These are phyloP conservation scores for Hemithea aestivaria DNA, from an alignment of 2,888 invertebrate species.

Conservation along the genomic window DNA sequence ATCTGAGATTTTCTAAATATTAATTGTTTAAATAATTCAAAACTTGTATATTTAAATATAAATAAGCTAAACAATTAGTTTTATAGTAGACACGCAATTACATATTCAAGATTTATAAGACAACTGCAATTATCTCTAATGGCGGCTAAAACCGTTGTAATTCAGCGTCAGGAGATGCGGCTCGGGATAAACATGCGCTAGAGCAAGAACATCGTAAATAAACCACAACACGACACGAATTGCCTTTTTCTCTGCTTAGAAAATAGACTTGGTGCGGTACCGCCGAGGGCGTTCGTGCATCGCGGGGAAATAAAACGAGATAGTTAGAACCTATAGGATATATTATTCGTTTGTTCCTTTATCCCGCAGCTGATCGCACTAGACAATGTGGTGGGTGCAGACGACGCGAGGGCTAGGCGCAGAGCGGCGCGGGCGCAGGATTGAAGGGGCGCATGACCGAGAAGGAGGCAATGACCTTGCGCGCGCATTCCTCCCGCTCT, in stretches of 20 bases:
- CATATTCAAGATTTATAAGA: neutral
- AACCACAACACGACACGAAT: conserved; percentile 46
- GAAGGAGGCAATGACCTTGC: conserved; percentile 79
- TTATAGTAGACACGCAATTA: no score
- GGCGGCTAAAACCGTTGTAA: conserved; percentile 8
- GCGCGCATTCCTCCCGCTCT: conserved; percentile 71
- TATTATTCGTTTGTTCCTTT: conserved; percentile 63
- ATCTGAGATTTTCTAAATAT: no score
- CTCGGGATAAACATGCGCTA: conserved; percentile 51
- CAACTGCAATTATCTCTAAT: neutral
- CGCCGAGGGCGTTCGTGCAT: conserved; percentile 62
- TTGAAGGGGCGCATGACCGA: conserved; percentile 72
- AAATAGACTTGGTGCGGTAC: conserved; percentile 59
- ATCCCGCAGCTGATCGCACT: conserved; percentile 72
- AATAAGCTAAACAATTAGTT: no score
- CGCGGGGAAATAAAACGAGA: conserved; percentile 59
- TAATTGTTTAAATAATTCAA: no score
- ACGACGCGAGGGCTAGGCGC: conserved; percentile 30
- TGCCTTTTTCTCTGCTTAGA: conserved; percentile 59
- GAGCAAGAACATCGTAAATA: conserved; percentile 61
- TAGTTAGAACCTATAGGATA: conserved; percentile 68
- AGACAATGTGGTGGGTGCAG: conserved; percentile 65
- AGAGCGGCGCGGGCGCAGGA: conserved; percentile 36
- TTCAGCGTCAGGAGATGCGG: conserved; percentile 37
- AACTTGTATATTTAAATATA: no score